phyloP scores from a whole-genome alignment of 2,797 vertebrate genomes.

The Oreortyx pictus region DNA sequence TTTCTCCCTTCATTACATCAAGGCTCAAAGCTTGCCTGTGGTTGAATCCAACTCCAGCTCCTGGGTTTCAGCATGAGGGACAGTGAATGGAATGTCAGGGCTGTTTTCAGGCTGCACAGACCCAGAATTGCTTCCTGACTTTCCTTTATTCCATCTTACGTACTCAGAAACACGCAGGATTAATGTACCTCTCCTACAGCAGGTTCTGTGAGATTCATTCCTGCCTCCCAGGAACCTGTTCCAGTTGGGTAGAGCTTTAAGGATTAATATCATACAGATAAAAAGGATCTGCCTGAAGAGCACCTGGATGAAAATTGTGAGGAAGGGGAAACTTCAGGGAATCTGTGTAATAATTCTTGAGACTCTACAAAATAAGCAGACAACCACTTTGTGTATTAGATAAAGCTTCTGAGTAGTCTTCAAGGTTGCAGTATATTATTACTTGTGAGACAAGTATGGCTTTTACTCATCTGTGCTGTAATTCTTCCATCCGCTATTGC shows the following conservation, averaged over 20 bases:
- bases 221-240: background rate
- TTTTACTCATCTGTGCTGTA: background rate
- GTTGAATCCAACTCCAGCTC: background rate
- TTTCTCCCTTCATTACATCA: background rate
- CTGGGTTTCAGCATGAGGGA: background rate
- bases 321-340: background rate
- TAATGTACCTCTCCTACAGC: background rate
- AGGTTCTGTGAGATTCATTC: background rate
- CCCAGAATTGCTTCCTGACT: background rate
- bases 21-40: background rate
- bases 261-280: background rate
- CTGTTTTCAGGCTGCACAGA: background rate
- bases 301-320: background rate
- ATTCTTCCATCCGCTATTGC: background rate
- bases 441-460: background rate
- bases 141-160: too few relatives aligned
- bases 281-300: background rate
- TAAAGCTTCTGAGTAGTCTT: background rate
- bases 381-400: background rate
- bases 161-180: background rate
- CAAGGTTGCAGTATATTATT: background rate
- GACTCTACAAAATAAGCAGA: background rate
- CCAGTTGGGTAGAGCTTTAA: constrained; percentile 11
- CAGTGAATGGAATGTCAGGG: background rate
- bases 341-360: background rate